Evolutionary conservation across 2,888 invertebrate genomes (phyloP), one percentile per base, ranked within the genome.

Genomic region (Busseola fusca): DNA sequence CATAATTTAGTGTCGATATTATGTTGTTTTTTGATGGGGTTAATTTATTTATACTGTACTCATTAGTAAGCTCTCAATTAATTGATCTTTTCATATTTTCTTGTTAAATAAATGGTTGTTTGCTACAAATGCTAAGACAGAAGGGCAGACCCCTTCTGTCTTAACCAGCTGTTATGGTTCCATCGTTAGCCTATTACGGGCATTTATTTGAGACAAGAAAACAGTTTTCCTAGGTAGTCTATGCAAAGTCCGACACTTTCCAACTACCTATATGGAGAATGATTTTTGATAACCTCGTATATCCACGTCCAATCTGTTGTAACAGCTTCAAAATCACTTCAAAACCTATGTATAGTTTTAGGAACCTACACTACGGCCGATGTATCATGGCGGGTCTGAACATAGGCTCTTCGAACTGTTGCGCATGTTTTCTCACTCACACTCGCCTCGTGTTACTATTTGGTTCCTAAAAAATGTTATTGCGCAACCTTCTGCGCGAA

Each of bases 1-100:
- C 70, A 80, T 76, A 71, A 73, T 71, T 76, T 70, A 18, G 66
- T 76, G 56, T 64, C 59, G 58, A 63, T 65, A 54, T 69, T 66
- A 69, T 56, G 30, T 64, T 69, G 50, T 60, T 45, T 59, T 71
- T 56, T 65, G 21, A 60, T 68, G n/a, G 50, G 56, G 68, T 67
- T 83, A 65, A 69, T 78, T 78, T 75, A 70, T 69, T 74, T 65
- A 40, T 70, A 59, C 57, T 57, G 30, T 48, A 25, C 37, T 68
- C 54, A 65, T 78, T 69, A 65, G 18, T 76, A n/a, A 40, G 45
- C 42, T 64, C 65, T 69, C 12, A 68, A 52, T 65, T 58, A 76
- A 64, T 60, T 62, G 10, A 9, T 30, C 30, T 45, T 16, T 30
- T 48, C 0, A 59, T 48, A 60, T 50, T 30, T 78, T 42, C 14